phyloP scores from a whole-genome alignment of 2,113 vertebrate genomes.

The Steatornis caripensis region DNA sequence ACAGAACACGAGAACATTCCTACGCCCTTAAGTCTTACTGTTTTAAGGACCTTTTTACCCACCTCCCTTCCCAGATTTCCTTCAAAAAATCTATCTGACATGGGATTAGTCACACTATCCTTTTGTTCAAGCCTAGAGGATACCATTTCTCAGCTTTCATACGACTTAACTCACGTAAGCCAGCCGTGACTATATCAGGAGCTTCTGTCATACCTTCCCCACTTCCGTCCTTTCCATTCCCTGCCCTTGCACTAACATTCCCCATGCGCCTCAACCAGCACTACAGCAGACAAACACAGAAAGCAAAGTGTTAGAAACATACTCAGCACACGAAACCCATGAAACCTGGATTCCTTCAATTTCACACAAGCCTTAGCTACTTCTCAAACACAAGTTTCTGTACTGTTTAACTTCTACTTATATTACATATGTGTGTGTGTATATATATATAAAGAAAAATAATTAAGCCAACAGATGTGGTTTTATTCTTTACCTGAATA shows the following conservation, averaged over 20 bases:
- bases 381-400: not conserved
- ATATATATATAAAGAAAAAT: too few species aligned
- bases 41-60: not conserved
- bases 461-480: too few species aligned
- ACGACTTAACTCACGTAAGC: not conserved
- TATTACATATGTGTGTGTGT: too few species aligned
- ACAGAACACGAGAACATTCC: not conserved
- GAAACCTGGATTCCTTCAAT: not conserved
- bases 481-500: too few species aligned
- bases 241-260: too few species aligned
- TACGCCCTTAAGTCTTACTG: accelerated
- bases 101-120: not conserved
- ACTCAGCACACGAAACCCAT: not conserved
- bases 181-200: not conserved
- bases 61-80: not conserved
- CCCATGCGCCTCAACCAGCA: too few species aligned
- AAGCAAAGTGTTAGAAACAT: not conserved
- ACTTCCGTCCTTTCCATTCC: too few species aligned
- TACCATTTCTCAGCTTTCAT: not conserved
- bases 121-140: not conserved
- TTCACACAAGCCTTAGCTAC: not conserved
- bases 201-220: too few species aligned
- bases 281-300: not conserved
- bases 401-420: not conserved
- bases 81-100: not conserved